Evolutionary conservation across 2,113 vertebrate species (phyloP), one percentile per base, ranked within the genome.

Genomic region (Rhegmatorhina hoffmannsi): DNA sequence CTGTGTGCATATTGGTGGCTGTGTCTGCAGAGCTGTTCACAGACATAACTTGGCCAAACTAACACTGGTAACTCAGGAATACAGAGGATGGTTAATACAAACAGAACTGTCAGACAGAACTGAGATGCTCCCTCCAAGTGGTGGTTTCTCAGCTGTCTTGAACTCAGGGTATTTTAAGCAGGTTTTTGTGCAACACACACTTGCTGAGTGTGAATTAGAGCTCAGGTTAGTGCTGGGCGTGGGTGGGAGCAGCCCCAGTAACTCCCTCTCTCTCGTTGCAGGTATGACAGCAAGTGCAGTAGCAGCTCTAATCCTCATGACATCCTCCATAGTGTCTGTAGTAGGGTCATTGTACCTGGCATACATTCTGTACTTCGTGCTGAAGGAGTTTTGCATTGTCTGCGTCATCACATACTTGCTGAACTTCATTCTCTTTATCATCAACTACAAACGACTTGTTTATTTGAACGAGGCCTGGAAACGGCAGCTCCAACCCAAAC

Each of bases 401-500:
- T 99, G 98, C 93, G 88, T 99, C 96, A 95, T 98, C 98, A 99
- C 99, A 63, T 99, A 99, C 8, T 97, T 98, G 97, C 99, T 99
- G 99, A 99, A 99, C 99, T 98, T 99, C 98, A 98, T 99, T 98
- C 99, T 99, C 97, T 98, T 99, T 96, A 98, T 99, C 95, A 98
- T 99, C 98, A 99, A 99, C 98, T 99, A 99, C 98, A 99, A 99
- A 98, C 99, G 99, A 98, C 98, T 99, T 97, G 99, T 99, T 98
- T 99, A 99, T 99, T 99, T 99, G 99, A 99, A 99, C 15, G 99
- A 99, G 95, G 99, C 99, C 97, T 99, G 99, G 99, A 99, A 99
- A 97, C 98, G 98, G 98, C 98, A 99, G 92, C 98, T 99, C 89
- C 98, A 98, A 97, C 98, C 98, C 92, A 99, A 99, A 98, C 98